Percentiles rank a stretch among this genome's conserved stretches.
phyloP scores from a whole-genome alignment of 2,888 invertebrate species.

The Reticulitermes lucifugus region DNA sequence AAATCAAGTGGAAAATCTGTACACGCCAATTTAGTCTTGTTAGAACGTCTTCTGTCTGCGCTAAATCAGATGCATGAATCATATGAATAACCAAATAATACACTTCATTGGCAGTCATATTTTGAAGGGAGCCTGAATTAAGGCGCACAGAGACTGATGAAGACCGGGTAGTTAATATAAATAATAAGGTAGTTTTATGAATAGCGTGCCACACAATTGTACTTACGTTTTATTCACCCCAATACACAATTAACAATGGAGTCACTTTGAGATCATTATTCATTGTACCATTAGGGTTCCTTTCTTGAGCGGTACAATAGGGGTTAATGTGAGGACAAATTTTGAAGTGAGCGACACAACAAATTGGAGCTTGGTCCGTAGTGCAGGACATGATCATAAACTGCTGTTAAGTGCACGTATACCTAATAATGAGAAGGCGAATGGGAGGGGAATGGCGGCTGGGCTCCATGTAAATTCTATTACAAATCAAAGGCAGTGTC shows the following conservation, averaged over 20 bases:
- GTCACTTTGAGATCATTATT: background rate
- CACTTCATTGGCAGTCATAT: background rate
- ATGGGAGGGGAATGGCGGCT: no score
- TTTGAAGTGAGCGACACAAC: background rate
- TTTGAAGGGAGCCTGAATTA: background rate
- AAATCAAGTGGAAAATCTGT: no score
- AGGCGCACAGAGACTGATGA: no score
- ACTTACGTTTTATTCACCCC: background rate
- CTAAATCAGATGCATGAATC: background rate
- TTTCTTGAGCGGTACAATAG: background rate
- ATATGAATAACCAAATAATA: background rate
- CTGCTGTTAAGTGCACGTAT: no score
- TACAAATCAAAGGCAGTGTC: no score
- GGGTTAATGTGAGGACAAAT: background rate
- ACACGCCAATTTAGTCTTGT: no score
- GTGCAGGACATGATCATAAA: no score
- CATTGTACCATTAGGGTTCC: background rate
- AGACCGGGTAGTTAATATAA: background rate
- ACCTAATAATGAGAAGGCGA: no score
- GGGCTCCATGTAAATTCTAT: no score
- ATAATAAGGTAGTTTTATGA: background rate
- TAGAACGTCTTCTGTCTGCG: no score
- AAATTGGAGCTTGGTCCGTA: background rate
- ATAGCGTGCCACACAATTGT: background rate
- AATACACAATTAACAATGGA: background rate